These are phyloP conservation scores for Athalia cordata DNA, from an alignment of 2,888 invertebrate genomes.

Conservation along the genomic window DNA sequence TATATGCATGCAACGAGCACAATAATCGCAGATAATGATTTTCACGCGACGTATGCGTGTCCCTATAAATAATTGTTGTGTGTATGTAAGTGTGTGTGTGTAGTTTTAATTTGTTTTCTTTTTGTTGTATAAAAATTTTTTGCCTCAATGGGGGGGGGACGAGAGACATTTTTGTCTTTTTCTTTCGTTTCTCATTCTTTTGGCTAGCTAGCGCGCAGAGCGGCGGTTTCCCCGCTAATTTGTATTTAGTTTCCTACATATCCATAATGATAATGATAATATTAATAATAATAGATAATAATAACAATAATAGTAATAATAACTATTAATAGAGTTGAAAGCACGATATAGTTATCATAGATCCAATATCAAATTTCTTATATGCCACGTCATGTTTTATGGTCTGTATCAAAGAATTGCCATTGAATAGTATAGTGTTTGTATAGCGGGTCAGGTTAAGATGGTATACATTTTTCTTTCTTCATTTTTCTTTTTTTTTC, in stretches of 20 bases:
- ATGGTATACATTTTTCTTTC: too few relatives aligned
- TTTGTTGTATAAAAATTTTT: too few relatives aligned
- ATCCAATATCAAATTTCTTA: conserved; percentile 36
- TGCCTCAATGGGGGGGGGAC: background rate
- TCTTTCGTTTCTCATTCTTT: conserved; percentile 5
- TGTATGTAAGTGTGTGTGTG: too few relatives aligned
- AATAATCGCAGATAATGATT: background rate
- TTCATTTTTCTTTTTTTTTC: too few relatives aligned
- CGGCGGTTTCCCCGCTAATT: conserved; percentile 31
- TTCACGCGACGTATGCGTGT: background rate
- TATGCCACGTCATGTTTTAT: too few relatives aligned
- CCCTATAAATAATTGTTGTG: too few relatives aligned
- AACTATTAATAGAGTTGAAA: conserved; percentile 43
- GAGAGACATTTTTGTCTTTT: background rate
- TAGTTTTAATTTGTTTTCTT: too few relatives aligned
- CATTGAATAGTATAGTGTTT: too few relatives aligned
- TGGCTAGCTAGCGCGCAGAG: conserved; percentile 41
- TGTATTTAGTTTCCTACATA: conserved; percentile 37
- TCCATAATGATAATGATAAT: conserved; percentile 52
- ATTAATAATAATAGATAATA: conserved; percentile 53
- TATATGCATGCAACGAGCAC: conserved; percentile 52
- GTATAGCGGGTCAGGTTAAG: too few relatives aligned
- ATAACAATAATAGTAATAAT: conserved; percentile 50
- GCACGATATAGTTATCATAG: conserved; percentile 46
- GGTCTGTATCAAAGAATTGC: too few relatives aligned